phyloP scores from a whole-genome alignment of 2,797 vertebrate genomes.

The Psittacula echo region DNA sequence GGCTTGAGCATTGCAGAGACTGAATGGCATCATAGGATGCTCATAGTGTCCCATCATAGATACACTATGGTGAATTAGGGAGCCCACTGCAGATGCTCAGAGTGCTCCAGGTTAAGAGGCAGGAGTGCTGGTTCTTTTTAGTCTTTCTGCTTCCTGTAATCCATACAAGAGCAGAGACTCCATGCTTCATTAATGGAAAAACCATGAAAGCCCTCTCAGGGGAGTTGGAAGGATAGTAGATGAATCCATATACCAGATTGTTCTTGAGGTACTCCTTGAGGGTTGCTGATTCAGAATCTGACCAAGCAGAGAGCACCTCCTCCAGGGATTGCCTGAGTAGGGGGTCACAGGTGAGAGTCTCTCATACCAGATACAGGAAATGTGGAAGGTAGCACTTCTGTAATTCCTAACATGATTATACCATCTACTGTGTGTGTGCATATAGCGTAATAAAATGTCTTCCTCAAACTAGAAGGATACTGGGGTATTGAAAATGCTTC shows the following conservation, averaged over 20 bases:
- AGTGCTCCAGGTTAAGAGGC: not conserved
- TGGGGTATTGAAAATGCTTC: not conserved
- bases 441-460: not conserved
- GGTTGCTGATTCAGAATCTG: not conserved
- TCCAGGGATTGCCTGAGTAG: not conserved
- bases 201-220: accelerated
- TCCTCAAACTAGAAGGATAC: not conserved
- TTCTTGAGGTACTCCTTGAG: not conserved
- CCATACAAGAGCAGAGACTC: not conserved
- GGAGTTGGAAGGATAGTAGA: not conserved
- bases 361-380: not conserved
- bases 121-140: not conserved
- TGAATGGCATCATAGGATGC: not conserved
- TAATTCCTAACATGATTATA: not conserved
- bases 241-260: not conserved
- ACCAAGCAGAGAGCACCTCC: not conserved
- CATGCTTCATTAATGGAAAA: not conserved
- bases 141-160: not conserved
- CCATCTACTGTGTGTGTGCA: not conserved
- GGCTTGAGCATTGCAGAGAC: not conserved
- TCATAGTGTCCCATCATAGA: not conserved
- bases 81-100: not conserved
- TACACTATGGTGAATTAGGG: accelerated
- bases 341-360: not conserved
- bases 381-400: not conserved